A percentile compares a stretch with the other conserved stretches of the same genome.
Conservation (phyloP, 2,113 vertebrate species). For the Bothrops jararaca region DNA sequence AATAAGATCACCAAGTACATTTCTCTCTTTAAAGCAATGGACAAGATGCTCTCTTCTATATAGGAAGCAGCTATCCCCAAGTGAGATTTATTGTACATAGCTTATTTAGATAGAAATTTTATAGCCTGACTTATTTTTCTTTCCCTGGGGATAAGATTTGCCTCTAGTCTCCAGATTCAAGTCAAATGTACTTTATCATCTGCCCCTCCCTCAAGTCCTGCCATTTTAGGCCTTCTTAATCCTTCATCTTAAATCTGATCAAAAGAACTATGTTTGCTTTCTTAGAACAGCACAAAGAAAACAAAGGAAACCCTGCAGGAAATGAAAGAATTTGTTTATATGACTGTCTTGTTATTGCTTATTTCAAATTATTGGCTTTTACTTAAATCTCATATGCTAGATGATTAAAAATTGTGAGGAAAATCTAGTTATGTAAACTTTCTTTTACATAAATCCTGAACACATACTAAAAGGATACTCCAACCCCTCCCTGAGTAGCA, state of each 20-base stretch:
- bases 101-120: not conserved
- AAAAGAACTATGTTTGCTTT: not conserved
- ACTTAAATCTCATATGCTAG: constrained; percentile 29
- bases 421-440: constrained; percentile 13
- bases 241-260: not conserved
- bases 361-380: constrained; percentile 9
- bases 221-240: not conserved
- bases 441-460: not conserved
- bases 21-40: not conserved
- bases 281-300: not conserved
- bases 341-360: not conserved
- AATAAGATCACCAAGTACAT: not conserved
- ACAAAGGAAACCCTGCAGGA: not conserved
- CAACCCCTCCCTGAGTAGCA: not conserved
- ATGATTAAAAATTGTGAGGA: constrained; percentile 28
- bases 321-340: not conserved
- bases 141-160: not conserved
- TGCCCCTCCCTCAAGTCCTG: not conserved
- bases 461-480: not conserved
- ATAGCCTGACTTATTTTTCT: not conserved
- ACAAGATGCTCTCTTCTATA: not conserved
- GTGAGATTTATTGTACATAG: not conserved
- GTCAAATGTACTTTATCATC: not conserved
- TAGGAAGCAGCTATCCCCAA: not conserved
- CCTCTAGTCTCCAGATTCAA: not conserved